Evolutionary conservation across 2,113 vertebrate genomes (phyloP).

Genomic region (Pao palembangensis): DNA sequence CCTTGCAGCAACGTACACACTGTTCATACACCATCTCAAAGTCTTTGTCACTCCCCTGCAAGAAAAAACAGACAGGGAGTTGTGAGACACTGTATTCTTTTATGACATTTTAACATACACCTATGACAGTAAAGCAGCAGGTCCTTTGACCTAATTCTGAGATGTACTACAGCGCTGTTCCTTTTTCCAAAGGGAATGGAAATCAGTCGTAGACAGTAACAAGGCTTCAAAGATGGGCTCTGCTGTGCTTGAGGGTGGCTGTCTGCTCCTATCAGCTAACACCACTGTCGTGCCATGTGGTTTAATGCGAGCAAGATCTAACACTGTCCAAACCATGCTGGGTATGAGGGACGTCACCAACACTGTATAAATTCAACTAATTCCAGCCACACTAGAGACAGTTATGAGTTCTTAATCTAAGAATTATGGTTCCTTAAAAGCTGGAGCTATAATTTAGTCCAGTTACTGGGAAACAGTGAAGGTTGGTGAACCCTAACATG

Average conservation of each 20-base stretch:
- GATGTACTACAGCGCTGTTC: background rate
- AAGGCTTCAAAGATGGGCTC: background rate
- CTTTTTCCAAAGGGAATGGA: background rate
- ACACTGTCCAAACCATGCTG: slow-evolving; percentile 19
- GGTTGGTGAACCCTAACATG: too few species aligned
- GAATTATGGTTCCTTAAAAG: slow-evolving; percentile 4
- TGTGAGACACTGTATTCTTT: background rate
- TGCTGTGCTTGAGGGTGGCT: slow-evolving; percentile 4
- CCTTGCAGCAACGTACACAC: slow-evolving; percentile 82
- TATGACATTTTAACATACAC: too few species aligned
- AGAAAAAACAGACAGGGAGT: background rate
- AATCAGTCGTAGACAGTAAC: background rate
- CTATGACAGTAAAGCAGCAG: background rate
- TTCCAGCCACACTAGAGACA: slow-evolving; percentile 15
- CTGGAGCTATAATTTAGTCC: slow-evolving; percentile 1
- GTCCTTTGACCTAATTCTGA: background rate
- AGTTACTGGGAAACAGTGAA: too few species aligned
- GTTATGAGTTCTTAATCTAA: slow-evolving; percentile 23
- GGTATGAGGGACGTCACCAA: slow-evolving; percentile 1
- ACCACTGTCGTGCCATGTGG: slow-evolving; percentile 24
- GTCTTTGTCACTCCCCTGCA: slow-evolving; percentile 83
- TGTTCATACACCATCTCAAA: slow-evolving; percentile 87
- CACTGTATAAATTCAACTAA: background rate
- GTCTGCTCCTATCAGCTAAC: background rate
- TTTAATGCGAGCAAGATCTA: background rate